Evolutionary conservation across 1,140 invertebrate species (phyloP).

Genomic region (Mamestra configurata): DNA sequence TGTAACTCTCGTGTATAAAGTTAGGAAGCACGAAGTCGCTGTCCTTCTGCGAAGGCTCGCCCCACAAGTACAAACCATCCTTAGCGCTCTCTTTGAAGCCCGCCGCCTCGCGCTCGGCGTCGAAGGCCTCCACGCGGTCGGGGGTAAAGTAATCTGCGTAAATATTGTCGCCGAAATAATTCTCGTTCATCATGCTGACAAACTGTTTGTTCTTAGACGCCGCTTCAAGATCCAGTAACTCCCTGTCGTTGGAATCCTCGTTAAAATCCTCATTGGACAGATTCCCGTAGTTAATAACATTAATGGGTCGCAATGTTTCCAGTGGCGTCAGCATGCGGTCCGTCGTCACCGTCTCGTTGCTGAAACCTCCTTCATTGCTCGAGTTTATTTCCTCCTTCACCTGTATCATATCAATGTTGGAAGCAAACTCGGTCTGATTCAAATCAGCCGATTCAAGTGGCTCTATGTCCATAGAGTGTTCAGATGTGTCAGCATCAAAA

Average conservation of each 20-base stretch:
- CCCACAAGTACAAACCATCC: conserved; percentile 81
- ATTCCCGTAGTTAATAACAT: conserved; percentile 82
- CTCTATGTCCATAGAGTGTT: conserved; percentile 83
- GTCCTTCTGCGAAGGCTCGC: conserved; percentile 81
- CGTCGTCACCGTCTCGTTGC: conserved; percentile 67
- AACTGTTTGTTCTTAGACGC: conserved; percentile 83
- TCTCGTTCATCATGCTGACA: conserved; percentile 84
- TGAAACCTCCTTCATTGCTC: conserved; percentile 75
- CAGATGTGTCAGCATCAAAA: conserved; percentile 82
- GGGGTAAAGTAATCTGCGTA: conserved; percentile 83
- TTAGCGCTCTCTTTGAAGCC: conserved; percentile 70
- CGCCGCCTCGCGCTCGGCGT: conserved; percentile 74
- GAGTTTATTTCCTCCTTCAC: conserved; percentile 82
- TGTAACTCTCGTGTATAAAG: conserved; percentile 85
- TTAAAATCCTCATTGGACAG: conserved; percentile 75
- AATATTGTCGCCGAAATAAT: conserved; percentile 85
- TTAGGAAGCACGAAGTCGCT: conserved; percentile 82
- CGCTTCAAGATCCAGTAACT: conserved; percentile 76
- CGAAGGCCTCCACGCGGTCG: conserved; percentile 84
- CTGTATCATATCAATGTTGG: conserved; percentile 65
- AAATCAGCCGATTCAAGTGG: conserved; percentile 67
- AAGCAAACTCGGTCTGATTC: conserved; percentile 59
- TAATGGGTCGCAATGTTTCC: conserved; percentile 80
- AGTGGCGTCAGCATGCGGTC: conserved; percentile 67
- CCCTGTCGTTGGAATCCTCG: conserved; percentile 76